Conservation (phyloP, 2,113 vertebrate species). For the Camarhynchus parvulus region DNA sequence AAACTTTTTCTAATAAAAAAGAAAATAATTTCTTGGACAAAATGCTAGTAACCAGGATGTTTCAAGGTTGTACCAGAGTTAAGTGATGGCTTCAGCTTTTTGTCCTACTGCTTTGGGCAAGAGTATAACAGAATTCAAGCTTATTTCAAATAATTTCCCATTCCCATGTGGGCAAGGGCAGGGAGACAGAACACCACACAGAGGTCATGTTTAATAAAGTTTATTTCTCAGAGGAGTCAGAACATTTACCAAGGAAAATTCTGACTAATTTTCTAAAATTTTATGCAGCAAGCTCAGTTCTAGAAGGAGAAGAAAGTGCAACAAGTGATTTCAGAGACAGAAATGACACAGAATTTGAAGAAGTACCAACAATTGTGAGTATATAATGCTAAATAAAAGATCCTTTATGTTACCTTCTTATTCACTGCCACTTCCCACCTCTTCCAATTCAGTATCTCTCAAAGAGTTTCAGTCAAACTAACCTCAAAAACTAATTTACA, state of each 20-base stretch:
- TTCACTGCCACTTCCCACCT: background rate
- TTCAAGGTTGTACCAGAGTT: background rate
- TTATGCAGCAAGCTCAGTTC: constrained; percentile 31
- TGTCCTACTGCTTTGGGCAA: background rate
- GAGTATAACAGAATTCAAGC: background rate
- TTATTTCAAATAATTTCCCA: background rate
- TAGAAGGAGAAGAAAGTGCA: constrained; percentile 59
- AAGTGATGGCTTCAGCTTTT: background rate
- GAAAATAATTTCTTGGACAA: background rate
- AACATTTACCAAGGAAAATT: background rate
- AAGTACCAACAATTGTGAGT: constrained; percentile 58
- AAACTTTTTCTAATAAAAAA: background rate
- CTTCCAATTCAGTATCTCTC: background rate
- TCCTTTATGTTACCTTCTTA: background rate
- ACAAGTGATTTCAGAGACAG: constrained; percentile 1
- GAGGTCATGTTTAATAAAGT: background rate
- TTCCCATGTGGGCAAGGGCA: background rate
- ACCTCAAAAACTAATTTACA: background rate
- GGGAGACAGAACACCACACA: background rate
- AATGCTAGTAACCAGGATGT: background rate
- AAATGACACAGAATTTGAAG: background rate
- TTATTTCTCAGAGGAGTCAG: background rate
- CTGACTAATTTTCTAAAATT: constrained; percentile 14
- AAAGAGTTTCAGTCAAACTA: background rate
- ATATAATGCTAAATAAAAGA: background rate